Evolutionary conservation across 2,113 vertebrate genomes (phyloP), one percentile per base, ranked within the genome.

Genomic region (Elephas maximus): DNA sequence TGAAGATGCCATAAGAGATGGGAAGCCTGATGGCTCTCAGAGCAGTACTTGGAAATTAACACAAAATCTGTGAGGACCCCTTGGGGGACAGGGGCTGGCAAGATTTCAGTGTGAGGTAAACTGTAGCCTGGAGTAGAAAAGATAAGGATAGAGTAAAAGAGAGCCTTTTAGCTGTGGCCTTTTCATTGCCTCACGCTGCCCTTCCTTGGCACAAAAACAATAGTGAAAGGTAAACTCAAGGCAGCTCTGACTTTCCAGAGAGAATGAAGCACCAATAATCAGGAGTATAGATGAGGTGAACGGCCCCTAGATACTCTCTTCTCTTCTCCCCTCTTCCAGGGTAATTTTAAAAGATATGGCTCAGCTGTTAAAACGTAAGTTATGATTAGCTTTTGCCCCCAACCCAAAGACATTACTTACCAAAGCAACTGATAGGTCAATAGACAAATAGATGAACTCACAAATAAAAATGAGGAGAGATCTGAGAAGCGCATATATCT

Each of bases 381-480:
- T 53, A 76, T 51, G 48, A 37, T 78, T 67, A 85, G 37, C 18
- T 71, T 78, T 45, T 95, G 44, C 44, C 6, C 12, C 24, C 18
- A 77, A 44, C 44, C 51, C 53, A 78, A 74, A 77, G 12, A 60
- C 5, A 65, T 45, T 45, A 63, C 84, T 53, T 91, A 37, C 65
- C 51, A 95, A 71, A 26, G 17, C 5, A 83, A 83, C 0, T 45
- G 77, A 48, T 4, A 88, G 48, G 57, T 86, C 33, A 74, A 77
- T 0, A 65, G 30, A 79, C 15, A 79, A 41, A 92, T 1, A 80
- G 28, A 44, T 94, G 53, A 37, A 74, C 41, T 93, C 48, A 67
- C n/a, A 76, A 81, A 41, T 73, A 84, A 88, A 96, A 94, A 71
- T 69, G 41, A 80, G 48, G 28, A 93, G 57, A 93, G 37, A 62